A percentile compares a stretch with the other conserved stretches of the same genome.
Conservation (phyloP, 2,888 invertebrate genomes). For the Sepiola atlantica region DNA sequence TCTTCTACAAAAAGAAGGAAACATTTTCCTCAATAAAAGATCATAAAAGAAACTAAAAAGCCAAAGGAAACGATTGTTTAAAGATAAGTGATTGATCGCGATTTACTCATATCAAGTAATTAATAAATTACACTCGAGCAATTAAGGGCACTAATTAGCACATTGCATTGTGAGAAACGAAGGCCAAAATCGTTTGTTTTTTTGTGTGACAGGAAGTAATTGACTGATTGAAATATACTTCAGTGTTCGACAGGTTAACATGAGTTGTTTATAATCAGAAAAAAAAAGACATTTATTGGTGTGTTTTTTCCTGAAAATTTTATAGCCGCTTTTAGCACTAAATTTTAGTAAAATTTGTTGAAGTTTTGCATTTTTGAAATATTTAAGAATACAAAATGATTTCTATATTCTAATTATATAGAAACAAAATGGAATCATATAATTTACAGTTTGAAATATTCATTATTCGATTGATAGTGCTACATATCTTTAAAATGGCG, state of each 20-base stretch:
- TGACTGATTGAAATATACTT: neutral
- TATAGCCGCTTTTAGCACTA: neutral
- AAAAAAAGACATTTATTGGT: neutral
- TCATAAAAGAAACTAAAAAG: neutral
- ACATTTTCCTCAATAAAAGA: neutral
- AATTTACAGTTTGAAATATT: neutral
- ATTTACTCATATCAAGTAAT: neutral
- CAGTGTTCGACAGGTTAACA: neutral
- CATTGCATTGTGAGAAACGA: neutral
- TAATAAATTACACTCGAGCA: neutral
- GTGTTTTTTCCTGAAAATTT: neutral
- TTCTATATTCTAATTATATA: neutral
- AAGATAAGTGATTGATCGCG: neutral
- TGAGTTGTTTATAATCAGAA: neutral
- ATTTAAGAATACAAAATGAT: neutral
- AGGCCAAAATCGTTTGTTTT: neutral
- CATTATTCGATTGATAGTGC: neutral
- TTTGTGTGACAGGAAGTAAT: neutral
- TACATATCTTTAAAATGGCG: too few relatives aligned
- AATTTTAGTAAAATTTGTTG: neutral
- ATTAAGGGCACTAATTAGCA: constrained; percentile 12
- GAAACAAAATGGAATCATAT: neutral
- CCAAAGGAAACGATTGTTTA: neutral
- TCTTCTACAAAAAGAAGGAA: neutral
- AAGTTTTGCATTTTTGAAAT: neutral